These are phyloP conservation scores for Propithecus perrieri DNA, from an alignment of 2,797 vertebrate species.

Conservation along the genomic window DNA sequence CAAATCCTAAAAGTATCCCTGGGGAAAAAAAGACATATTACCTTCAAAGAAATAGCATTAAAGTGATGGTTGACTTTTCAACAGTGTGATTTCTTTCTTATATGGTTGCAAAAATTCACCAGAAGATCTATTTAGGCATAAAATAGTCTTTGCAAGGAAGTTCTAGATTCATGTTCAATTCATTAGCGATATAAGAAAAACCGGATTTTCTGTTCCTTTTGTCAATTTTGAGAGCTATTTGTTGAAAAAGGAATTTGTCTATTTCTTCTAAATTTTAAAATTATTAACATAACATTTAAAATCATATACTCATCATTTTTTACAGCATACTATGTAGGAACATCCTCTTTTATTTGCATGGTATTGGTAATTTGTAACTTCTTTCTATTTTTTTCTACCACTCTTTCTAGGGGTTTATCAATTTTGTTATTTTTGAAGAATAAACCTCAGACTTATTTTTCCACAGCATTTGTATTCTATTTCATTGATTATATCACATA, in stretches of 20 bases:
- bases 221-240: not conserved
- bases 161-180: constrained; percentile 19
- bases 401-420: not conserved
- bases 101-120: constrained; percentile 17
- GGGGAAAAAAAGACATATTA: constrained; percentile 4
- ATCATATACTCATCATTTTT: not conserved
- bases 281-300: not conserved
- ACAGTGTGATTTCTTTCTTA: not conserved
- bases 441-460: not conserved
- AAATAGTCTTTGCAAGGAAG: constrained; percentile 4
- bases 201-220: not conserved
- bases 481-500: not conserved
- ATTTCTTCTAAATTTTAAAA: constrained; percentile 39
- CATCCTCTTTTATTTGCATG: not conserved
- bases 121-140: not conserved
- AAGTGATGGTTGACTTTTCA: constrained; percentile 17
- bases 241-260: not conserved
- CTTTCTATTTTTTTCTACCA: not conserved
- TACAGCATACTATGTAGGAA: not conserved
- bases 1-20: not conserved
- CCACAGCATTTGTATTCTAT: not conserved
- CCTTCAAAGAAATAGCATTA: constrained; percentile 35
- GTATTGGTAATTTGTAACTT: not conserved
- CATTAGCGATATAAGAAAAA: not conserved
- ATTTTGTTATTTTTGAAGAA: not conserved